Percentiles rank a stretch among this genome's conserved stretches.
Evolutionary conservation across 1,140 invertebrate genomes (phyloP).

Genomic region (Euwallacea similis): DNA sequence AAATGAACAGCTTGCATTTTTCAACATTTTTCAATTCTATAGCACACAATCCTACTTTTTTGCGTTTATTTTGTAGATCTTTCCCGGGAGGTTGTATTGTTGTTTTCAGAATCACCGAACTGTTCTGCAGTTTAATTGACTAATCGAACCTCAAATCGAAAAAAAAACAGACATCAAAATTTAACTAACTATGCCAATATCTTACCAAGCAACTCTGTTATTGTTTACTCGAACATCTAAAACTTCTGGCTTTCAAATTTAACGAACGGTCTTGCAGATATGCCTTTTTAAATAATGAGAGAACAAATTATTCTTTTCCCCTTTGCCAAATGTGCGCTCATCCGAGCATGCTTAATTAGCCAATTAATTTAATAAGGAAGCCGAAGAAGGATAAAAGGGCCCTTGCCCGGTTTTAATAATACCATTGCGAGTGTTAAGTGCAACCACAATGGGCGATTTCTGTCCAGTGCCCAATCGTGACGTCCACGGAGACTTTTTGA

Average conservation of each 20-base stretch:
- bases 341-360: constrained; percentile 30
- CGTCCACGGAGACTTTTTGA: constrained; percentile 52
- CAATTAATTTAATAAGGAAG: constrained; percentile 42
- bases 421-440: constrained; percentile 10
- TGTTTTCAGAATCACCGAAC: too few species aligned
- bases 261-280: constrained; percentile 23
- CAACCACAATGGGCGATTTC: constrained; percentile 37
- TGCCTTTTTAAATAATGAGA: constrained; percentile 21
- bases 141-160: too few species aligned
- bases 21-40: too few species aligned
- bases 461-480: constrained; percentile 47
- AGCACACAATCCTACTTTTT: too few species aligned
- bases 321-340: constrained; percentile 26
- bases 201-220: constrained; percentile 12
- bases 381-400: constrained; percentile 30
- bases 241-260: constrained; percentile 7
- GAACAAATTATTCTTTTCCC: constrained; percentile 30
- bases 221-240: constrained; percentile 24
- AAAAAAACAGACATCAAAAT: too few species aligned
- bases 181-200: not conserved
- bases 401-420: not conserved
- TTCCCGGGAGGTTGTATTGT: too few species aligned
- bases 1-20: too few species aligned
- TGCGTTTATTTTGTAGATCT: too few species aligned
- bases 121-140: too few species aligned